Conservation (phyloP, 2,797 vertebrate species). For the Masticophis lateralis region DNA sequence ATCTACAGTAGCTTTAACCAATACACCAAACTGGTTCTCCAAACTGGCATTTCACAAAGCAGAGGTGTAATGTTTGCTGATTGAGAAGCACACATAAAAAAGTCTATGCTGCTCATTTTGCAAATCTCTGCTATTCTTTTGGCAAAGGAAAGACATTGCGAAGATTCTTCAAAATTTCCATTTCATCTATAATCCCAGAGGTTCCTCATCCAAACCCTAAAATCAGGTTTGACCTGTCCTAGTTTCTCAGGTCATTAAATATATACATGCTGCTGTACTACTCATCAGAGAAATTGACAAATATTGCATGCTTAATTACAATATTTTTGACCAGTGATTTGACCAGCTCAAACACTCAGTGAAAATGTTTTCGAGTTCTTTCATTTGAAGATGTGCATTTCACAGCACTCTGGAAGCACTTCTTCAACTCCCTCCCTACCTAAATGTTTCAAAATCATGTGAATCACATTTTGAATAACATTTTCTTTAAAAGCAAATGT, state of each 20-base stretch:
- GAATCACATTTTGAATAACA: not conserved
- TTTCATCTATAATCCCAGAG: not conserved
- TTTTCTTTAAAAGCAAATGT: not conserved
- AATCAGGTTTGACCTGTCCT: no score
- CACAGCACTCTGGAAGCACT: not conserved
- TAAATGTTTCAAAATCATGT: not conserved
- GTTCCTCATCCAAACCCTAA: no score
- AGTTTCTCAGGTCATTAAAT: no score
- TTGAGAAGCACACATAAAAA: not conserved
- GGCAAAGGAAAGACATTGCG: not conserved
- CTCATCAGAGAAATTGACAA: not conserved
- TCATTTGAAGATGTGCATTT: not conserved
- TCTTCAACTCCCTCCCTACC: not conserved
- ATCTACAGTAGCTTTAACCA: not conserved
- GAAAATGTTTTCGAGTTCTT: not conserved
- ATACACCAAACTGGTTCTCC: not conserved
- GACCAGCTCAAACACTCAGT: not conserved
- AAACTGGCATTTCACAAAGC: not conserved
- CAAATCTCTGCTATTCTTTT: not conserved
- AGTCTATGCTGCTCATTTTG: not conserved
- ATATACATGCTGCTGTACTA: not conserved
- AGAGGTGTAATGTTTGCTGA: not conserved
- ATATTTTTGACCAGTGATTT: not conserved
- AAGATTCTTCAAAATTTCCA: not conserved
- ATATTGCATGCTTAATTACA: not conserved